These are phyloP conservation scores for Calameuta pallipes DNA, from an alignment of 2,888 invertebrate genomes.

Conservation along the genomic window DNA sequence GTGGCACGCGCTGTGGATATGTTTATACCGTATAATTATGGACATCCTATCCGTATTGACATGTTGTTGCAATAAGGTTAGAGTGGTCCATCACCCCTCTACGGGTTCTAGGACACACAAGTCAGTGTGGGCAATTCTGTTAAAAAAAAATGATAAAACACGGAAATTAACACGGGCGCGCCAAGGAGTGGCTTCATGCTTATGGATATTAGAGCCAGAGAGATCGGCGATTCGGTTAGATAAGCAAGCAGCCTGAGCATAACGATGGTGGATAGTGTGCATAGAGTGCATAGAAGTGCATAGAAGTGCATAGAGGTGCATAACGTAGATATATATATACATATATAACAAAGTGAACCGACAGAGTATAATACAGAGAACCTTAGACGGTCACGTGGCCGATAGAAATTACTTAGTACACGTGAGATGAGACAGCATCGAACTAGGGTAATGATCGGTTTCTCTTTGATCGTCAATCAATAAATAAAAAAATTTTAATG, in stretches of 20 bases:
- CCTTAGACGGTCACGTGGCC: conserved; percentile 42
- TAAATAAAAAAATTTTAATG: too few relatives aligned
- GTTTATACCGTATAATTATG: too few relatives aligned
- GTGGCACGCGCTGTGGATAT: too few relatives aligned
- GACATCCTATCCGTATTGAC: too few relatives aligned
- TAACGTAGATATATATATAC: not conserved
- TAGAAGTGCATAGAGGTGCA: conserved; percentile 15
- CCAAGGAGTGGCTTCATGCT: conserved; percentile 1
- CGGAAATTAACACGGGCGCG: conserved; percentile 9
- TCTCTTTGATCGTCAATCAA: conserved; percentile 19
- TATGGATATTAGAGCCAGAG: conserved; percentile 16
- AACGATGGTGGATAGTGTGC: too few relatives aligned
- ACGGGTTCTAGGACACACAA: too few relatives aligned
- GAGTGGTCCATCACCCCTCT: too few relatives aligned
- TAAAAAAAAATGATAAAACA: conserved; percentile 17
- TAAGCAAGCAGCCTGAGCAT: conserved; percentile 30
- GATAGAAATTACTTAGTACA: conserved; percentile 42
- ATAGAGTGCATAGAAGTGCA: not conserved
- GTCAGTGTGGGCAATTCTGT: too few relatives aligned
- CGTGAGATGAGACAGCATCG: conserved; percentile 31
- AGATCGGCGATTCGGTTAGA: conserved; percentile 38
- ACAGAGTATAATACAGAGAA: conserved; percentile 21
- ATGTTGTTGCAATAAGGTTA: too few relatives aligned
- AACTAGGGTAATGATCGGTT: conserved; percentile 26
- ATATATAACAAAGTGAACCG: not conserved